A percentile compares a stretch with the other conserved stretches of the same genome.
Evolutionary conservation across 1,140 invertebrate genomes (phyloP).

Genomic region (Drosophila pruinosa): DNA sequence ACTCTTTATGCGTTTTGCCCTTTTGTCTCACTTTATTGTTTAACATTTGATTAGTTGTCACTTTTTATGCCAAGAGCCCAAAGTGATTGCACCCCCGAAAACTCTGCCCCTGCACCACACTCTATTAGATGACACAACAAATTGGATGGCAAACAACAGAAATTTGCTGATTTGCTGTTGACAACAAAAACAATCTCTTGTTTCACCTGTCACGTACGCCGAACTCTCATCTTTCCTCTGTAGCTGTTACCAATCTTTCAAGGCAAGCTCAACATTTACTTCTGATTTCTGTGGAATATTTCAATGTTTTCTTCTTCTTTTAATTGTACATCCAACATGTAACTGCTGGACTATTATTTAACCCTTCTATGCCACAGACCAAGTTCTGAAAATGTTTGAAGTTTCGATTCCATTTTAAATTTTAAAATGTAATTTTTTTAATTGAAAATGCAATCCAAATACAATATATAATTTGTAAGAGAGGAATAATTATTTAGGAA

Average conservation of each 20-base stretch:
- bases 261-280: not conserved
- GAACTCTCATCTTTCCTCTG: not conserved
- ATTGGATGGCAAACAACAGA: not conserved
- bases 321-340: not conserved
- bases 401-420: too few relatives aligned
- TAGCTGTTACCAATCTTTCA: too few relatives aligned
- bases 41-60: constrained; percentile 76
- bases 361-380: not conserved
- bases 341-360: not conserved
- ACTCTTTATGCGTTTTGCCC: constrained; percentile 20
- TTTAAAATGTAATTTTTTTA: too few relatives aligned
- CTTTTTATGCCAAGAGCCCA: constrained; percentile 53
- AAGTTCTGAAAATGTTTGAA: too few relatives aligned
- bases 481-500: too few relatives aligned
- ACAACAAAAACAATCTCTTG: not conserved
- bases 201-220: constrained; percentile 3
- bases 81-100: constrained; percentile 13
- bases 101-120: not conserved
- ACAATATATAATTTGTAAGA: too few relatives aligned
- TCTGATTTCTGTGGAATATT: not conserved
- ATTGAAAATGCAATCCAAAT: too few relatives aligned
- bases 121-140: constrained; percentile 3
- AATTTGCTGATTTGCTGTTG: not conserved
- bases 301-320: not conserved
- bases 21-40: constrained; percentile 37